phyloP scores from a whole-genome alignment of 2,888 invertebrate species.

The Catocala nupta region DNA sequence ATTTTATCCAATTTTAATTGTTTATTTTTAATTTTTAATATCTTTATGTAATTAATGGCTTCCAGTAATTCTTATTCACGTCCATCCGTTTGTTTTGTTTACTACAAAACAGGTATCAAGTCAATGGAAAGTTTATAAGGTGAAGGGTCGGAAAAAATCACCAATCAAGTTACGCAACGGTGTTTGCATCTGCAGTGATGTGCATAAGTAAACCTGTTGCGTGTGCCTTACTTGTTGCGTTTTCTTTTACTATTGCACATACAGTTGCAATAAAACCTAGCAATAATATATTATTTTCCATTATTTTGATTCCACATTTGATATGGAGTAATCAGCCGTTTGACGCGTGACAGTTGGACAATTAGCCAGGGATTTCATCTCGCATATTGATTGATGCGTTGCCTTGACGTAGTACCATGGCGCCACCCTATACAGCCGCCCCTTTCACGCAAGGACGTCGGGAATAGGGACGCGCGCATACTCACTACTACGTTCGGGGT shows the following conservation, averaged over 20 bases:
- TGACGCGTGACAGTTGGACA: slow-evolving; percentile 52
- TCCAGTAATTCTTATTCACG: slow-evolving; percentile 11
- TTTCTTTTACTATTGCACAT: slow-evolving; percentile 53
- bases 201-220: slow-evolving; percentile 73
- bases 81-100: slow-evolving; percentile 36
- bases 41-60: slow-evolving; percentile 18
- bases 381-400: slow-evolving; percentile 86
- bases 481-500: slow-evolving; percentile 63
- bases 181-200: slow-evolving; percentile 65
- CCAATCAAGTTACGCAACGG: slow-evolving; percentile 60
- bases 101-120: slow-evolving; percentile 29
- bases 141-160: slow-evolving; percentile 47
- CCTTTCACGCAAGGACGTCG: slow-evolving; percentile 83
- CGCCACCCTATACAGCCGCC: slow-evolving; percentile 83
- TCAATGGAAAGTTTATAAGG: slow-evolving; percentile 47
- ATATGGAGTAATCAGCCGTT: slow-evolving; percentile 39
- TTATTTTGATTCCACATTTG: slow-evolving; percentile 5
- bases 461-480: slow-evolving; percentile 86
- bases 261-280: slow-evolving; percentile 30
- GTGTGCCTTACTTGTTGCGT: slow-evolving; percentile 57
- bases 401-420: slow-evolving; percentile 78
- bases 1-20: too few species aligned
- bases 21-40: slow-evolving; percentile 1
- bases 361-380: slow-evolving; percentile 77
- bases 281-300: slow-evolving; percentile 1